phyloP scores from a whole-genome alignment of 2,888 invertebrate species.

The Loripinus fragilis region DNA sequence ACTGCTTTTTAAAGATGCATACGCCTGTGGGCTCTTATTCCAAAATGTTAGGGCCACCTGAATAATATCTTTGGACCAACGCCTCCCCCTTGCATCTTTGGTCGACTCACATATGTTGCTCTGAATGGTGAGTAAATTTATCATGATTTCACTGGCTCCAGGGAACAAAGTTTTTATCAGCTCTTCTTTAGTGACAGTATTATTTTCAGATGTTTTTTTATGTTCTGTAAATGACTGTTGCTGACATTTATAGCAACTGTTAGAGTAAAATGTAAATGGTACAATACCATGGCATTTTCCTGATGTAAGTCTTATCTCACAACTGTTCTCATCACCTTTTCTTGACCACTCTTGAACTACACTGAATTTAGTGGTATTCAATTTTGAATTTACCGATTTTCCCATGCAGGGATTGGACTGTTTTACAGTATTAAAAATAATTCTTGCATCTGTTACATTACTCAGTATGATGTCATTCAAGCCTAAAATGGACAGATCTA shows the following conservation, averaged over 20 bases:
- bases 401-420: not conserved
- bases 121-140: not conserved
- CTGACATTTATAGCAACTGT: not conserved
- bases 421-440: constrained; percentile 7
- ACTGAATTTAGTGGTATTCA: not conserved
- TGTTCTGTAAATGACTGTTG: not conserved
- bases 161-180: not conserved
- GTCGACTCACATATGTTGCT: not conserved
- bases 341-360: not conserved
- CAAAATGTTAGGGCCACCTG: not conserved
- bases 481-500: not conserved
- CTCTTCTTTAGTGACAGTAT: not conserved
- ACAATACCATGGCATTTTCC: not conserved
- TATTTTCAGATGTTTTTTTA: not conserved
- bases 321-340: not conserved
- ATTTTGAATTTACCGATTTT: not conserved
- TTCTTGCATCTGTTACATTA: not conserved
- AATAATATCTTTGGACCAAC: not conserved
- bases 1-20: not conserved
- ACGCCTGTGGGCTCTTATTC: not conserved
- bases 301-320: not conserved
- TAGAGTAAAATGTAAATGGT: not conserved
- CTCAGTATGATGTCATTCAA: not conserved
- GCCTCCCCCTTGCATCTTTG: not conserved
- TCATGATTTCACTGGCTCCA: not conserved